Conservation (phyloP, 2,888 invertebrate species). For the Lasioglossum calceatum region DNA sequence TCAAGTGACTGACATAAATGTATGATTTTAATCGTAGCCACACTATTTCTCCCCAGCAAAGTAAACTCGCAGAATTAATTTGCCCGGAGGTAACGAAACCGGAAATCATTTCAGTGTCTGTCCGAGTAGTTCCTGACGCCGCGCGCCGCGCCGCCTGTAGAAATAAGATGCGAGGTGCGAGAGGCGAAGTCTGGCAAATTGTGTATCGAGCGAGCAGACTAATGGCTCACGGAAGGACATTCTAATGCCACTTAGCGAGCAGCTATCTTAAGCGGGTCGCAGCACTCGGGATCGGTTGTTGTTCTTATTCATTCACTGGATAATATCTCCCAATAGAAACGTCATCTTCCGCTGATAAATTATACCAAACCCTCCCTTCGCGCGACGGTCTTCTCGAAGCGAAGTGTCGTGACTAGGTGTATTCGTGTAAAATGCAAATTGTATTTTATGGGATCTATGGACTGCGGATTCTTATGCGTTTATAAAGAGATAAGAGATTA, state of each 20-base stretch:
- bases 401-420: neutral
- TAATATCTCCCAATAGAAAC: conserved; percentile 26
- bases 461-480: no score
- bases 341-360: conserved; percentile 22
- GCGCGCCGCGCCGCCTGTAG: neutral
- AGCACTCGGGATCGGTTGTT: neutral
- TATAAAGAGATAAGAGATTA: no score
- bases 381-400: neutral
- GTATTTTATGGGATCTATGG: no score
- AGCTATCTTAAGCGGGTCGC: conserved; percentile 2
- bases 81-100: neutral
- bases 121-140: neutral
- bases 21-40: no score
- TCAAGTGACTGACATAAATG: no score
- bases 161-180: conserved; percentile 9
- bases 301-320: conserved; percentile 29
- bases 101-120: neutral
- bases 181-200: neutral
- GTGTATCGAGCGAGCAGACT: neutral
- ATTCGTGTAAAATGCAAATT: neutral
- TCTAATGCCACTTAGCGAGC: conserved; percentile 25
- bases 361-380: neutral
- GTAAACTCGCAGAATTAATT: neutral
- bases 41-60: no score
- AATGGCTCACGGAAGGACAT: conserved; percentile 9